Evolutionary conservation across 2,888 invertebrate genomes (phyloP), one percentile per base, ranked within the genome.

Genomic region (Cyaniris semiargus): DNA sequence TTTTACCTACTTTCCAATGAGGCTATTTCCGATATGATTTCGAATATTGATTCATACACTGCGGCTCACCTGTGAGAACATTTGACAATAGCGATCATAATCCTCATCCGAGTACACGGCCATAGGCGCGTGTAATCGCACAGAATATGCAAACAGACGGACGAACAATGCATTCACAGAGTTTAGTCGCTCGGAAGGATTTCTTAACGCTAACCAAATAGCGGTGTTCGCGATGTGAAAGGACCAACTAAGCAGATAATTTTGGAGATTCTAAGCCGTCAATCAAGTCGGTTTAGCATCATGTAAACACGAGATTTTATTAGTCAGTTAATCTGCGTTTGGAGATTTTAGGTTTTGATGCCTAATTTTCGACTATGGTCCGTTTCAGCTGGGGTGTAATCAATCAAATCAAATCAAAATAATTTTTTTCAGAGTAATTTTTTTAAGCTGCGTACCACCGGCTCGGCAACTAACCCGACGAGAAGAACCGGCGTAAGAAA

Each of bases 141-240:
- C 84, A 86, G 90, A 90, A 90, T 90, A 88, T 86, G 86, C 90
- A 90, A 91, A 91, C 87, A 91, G 84, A 85, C 84, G 86, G 85
- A 86, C 87, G 72, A 86, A 89, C 88, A 89, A 89, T 83, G 85
- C 87, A 89, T 91, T 90, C 89, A 87, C 84, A 83, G 83, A 84
- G 88, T 81, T 85, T 85, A 92, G 89, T 92, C 93, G 86, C 81
- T 91, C 88, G 93, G 92, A 93, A 93, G 89, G 90, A 92, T 92
- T 92, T 90, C 92, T 93, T 93, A 92, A 91, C 93, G 89, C 93
- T 92, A 89, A 86, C 92, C 91, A 93, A 93, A 93, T 89, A 93
- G 88, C 90, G 91, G 89, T 87, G 87, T 87, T 86, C 84, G 85
- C 82, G 83, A 86, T 86, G 83, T 87, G 84, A 89, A 90, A 89